Evolutionary conservation across 2,113 vertebrate genomes (phyloP), one percentile per base, ranked within the genome.

Genomic region (Erinaceus europaeus): DNA sequence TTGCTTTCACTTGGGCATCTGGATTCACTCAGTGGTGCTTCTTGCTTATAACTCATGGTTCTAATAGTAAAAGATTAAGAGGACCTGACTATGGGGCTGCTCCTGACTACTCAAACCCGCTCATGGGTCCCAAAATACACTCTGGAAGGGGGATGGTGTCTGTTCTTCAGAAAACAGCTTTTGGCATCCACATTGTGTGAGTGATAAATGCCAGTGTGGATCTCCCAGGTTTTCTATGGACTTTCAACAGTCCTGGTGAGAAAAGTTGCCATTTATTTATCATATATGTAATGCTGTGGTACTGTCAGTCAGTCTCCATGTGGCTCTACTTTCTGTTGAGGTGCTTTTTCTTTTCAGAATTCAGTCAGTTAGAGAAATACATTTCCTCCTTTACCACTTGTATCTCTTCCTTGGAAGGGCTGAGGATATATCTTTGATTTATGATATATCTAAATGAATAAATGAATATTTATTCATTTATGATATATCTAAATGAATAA

Each of bases 51-150:
- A 62, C 21, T 52, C 32, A 27, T 8, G 0, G 18, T 27, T 52
- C 23, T 20, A 10, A 9, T 10, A 8, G 9, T n/a, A 9, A 64
- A 55, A 23, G 6, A 84, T 36, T 6, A 48, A 14, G 25, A 52
- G 12, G 13, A 36, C 7, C 13, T 17, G 44, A 57, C 12, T 4
- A n/a, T 4, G 6, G 34, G 42, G 27, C 3, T 29, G 14, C 4
- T 17, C 23, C 20, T 27, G 18, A 52, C 23, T 23, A 7, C 46
- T 74, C 17, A 57, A 1, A 0, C 13, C 50, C 0, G 0, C 9
- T 32, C 3, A 5, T 40, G 32, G 50, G 13, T 42, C 42, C 15
- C 0, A 1, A 1, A 0, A 80, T 13, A 62, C 38, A 9, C 6
- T 68, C 15, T 46, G 36, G n/a, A 73, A n/a, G n/a, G n/a, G 5